phyloP scores from a whole-genome alignment of 2,797 vertebrate genomes.

The Otolemur crassicaudatus region DNA sequence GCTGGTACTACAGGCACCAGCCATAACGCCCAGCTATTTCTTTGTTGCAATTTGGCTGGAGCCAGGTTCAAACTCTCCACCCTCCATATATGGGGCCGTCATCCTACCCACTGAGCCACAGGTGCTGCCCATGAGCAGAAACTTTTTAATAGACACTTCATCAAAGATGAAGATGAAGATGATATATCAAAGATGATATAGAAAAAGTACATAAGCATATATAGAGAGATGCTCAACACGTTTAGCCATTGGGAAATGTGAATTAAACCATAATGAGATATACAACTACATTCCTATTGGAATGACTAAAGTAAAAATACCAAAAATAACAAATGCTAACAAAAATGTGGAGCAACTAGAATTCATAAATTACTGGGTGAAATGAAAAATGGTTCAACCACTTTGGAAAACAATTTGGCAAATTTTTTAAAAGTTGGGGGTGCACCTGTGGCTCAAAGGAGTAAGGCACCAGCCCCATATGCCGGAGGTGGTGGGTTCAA shows the following conservation, averaged over 20 bases:
- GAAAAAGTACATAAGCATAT: conserved; percentile 17
- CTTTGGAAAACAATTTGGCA: conserved; percentile 9
- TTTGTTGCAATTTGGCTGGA: no score
- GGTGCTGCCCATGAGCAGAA: neutral
- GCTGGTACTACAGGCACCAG: no score
- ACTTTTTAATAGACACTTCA: neutral
- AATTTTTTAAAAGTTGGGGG: neutral
- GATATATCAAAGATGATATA: neutral
- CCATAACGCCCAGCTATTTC: no score
- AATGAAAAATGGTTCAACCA: conserved; percentile 32
- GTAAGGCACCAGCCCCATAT: no score
- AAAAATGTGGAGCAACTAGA: neutral
- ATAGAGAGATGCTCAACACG: neutral
- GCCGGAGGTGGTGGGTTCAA: no score
- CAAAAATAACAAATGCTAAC: neutral
- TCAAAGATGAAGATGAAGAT: conserved; percentile 1
- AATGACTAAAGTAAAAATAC: neutral
- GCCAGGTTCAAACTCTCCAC: no score
- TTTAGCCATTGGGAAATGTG: neutral
- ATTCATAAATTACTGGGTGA: neutral
- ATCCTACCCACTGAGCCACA: no score
- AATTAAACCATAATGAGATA: conserved; percentile 2
- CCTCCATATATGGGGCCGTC: no score
- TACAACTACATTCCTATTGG: neutral
- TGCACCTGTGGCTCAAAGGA: no score